Evolutionary conservation across 2,888 invertebrate species (phyloP).

Genomic region (Tetanocera ferruginea): DNA sequence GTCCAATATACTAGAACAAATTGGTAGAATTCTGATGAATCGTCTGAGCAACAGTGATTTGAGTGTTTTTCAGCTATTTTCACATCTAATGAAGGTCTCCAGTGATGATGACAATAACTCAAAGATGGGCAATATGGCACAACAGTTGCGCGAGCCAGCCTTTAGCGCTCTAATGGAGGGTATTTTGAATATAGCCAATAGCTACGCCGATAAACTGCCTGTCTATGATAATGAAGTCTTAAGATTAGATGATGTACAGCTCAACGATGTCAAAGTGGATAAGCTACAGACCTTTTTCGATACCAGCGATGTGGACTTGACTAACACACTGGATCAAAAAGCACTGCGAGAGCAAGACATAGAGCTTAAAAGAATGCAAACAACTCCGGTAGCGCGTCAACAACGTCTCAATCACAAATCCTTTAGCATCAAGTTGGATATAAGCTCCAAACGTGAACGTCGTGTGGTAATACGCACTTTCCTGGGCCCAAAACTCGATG

Average conservation of each 20-base stretch:
- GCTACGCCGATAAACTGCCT: not conserved
- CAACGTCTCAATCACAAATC: constrained; percentile 78
- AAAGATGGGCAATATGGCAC: not conserved
- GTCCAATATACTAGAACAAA: not conserved
- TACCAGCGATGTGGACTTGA: constrained; percentile 74
- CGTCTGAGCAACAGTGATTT: not conserved
- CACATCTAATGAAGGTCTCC: not conserved
- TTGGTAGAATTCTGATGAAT: not conserved
- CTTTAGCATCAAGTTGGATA: constrained; percentile 74
- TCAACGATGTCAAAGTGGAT: constrained; percentile 75
- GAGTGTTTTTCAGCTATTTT: not conserved
- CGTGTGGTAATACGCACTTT: constrained; percentile 75
- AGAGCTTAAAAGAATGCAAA: constrained; percentile 50
- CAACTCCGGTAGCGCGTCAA: constrained; percentile 72
- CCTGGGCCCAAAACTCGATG: constrained; percentile 77
- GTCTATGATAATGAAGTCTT: constrained; percentile 75
- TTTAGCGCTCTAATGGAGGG: not conserved
- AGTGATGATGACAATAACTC: not conserved
- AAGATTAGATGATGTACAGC: constrained; percentile 71
- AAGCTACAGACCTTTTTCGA: constrained; percentile 79
- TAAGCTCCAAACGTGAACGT: constrained; percentile 72
- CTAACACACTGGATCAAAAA: constrained; percentile 57
- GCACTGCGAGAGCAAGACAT: constrained; percentile 52
- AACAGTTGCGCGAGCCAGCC: not conserved
- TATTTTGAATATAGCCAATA: not conserved